phyloP scores from a whole-genome alignment of 2,113 vertebrate species.

The Alaudala cheleensis region DNA sequence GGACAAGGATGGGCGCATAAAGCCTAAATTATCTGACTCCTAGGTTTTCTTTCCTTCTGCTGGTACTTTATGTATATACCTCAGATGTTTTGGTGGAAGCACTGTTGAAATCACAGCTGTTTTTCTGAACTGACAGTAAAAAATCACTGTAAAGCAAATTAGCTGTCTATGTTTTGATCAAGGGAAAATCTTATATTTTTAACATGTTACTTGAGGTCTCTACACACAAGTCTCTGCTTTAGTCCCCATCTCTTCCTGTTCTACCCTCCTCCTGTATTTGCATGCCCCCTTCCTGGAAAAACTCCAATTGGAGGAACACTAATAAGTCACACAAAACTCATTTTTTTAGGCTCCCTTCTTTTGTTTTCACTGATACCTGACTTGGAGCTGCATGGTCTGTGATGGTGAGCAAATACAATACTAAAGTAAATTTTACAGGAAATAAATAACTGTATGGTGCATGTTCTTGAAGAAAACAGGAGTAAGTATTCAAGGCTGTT shows the following conservation, averaged over 20 bases:
- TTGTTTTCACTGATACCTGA: not conserved
- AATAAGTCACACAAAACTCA: not conserved
- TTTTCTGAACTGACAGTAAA: not conserved
- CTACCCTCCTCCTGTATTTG: not conserved
- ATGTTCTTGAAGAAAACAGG: not conserved
- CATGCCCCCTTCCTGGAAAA: not conserved
- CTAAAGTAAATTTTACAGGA: not conserved
- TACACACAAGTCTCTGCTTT: not conserved
- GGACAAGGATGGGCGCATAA: not conserved
- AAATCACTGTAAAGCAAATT: not conserved
- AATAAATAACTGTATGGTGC: not conserved
- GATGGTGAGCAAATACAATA: not conserved
- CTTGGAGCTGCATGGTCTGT: not conserved
- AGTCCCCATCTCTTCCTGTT: not conserved
- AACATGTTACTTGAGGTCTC: not conserved
- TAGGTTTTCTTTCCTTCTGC: not conserved
- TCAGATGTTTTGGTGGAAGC: not conserved
- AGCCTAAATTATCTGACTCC: not conserved
- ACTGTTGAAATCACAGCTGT: not conserved
- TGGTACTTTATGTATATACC: fast-evolving
- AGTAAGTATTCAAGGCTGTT: not conserved
- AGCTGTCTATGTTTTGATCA: not conserved
- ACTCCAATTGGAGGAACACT: not conserved
- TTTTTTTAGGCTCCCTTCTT: not conserved
- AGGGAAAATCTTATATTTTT: not conserved